Base-by-base conservation (phyloP, 2,888 invertebrate genomes). In the Drosophila lutescens region DNA sequence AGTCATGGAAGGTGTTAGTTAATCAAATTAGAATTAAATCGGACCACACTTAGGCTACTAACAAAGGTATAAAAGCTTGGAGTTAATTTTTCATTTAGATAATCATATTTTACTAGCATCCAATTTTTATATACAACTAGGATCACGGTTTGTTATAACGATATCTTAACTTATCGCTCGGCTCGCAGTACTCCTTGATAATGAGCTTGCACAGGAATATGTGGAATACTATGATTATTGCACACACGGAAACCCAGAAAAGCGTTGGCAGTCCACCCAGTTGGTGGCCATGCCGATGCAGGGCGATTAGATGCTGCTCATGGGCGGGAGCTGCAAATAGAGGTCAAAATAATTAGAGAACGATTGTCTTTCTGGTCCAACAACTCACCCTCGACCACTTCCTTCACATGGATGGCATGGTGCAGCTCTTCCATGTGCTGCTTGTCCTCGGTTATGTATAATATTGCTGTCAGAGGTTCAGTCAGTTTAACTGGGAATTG, bases 181-280 rank as follows among this genome's bases (percentile, higher is more conserved):
- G 94, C 79, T 95, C 95, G 91, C 96, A 97, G 91, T 97, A 97
- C 91, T 98, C 98, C 85, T 96, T 97, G 93, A 97, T 96, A 77
- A 98, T 96, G 80, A 98, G 94, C 92, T 98, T 97, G 93, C 96
- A 97, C 32, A 98, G 94, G 93, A 98, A 98, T 86, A 98, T 93
- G 93, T 98, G 98, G 93, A 98, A 98, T 83, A 97, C 94, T 68
- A 97, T 94, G 82, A 98, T 97, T 76, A 98, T 94, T 90, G 96
- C 94, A 91, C 96, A 96, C 78, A 98, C 96, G 71, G 97, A 95
- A 50, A 97, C 95, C 98, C 98, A 98, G 92, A 98, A 98, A 50
- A 98, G 93, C 0, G 97, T 96, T 46, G 98, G 98, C 70, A 98
- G 93, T 0, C 98, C 98, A 38, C 98, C 98, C 78, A 97, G 93